Evolutionary conservation across 2,113 vertebrate genomes (phyloP).

Genomic region (Salvelinus alpinus): DNA sequence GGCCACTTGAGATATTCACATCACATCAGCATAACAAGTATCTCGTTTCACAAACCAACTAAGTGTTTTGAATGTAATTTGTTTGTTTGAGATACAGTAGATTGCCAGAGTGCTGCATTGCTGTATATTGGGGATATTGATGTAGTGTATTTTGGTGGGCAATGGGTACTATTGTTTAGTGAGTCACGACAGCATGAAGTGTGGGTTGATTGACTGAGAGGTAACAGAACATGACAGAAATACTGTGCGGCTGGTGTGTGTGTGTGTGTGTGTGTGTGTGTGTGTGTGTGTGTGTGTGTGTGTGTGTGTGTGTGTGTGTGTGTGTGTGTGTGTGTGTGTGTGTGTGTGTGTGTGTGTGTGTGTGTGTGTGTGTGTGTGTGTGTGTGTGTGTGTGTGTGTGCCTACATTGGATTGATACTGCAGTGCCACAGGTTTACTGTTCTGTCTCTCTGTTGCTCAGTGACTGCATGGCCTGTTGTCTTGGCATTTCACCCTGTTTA

Average conservation of each 20-base stretch:
- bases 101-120: neutral
- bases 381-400: neutral
- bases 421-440: slow-evolving; percentile 14
- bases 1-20: neutral
- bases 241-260: neutral
- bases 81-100: neutral
- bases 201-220: neutral
- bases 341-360: slow-evolving; percentile 5
- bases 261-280: slow-evolving; percentile 1
- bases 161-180: neutral
- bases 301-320: slow-evolving; percentile 1
- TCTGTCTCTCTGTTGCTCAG: slow-evolving; percentile 4
- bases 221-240: neutral
- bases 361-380: slow-evolving; percentile 3
- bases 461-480: neutral
- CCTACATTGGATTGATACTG: neutral
- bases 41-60: neutral
- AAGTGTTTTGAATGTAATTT: neutral
- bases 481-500: neutral
- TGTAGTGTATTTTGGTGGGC: neutral
- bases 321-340: slow-evolving; percentile 4
- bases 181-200: neutral
- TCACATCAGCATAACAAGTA: neutral
- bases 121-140: neutral
- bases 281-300: neutral